Evolutionary conservation across 2,888 invertebrate genomes (phyloP).

Genomic region (Brachylomia viminalis): DNA sequence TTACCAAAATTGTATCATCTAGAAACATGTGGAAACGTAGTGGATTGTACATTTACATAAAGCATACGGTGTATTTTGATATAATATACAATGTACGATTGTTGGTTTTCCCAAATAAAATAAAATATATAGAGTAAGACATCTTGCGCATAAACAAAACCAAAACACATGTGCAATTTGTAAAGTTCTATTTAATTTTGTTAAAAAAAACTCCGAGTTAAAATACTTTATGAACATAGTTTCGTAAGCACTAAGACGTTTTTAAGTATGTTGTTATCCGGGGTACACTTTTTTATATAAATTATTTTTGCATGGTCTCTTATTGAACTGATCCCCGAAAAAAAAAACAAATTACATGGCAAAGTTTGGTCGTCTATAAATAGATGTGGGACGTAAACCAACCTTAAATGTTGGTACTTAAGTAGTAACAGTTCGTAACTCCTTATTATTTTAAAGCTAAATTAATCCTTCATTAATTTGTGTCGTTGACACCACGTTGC

Average conservation of each 20-base stretch:
- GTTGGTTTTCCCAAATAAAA: too few relatives aligned
- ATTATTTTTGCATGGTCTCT: not conserved
- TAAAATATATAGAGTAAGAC: too few relatives aligned
- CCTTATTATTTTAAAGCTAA: slow-evolving; percentile 53
- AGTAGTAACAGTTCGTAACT: slow-evolving; percentile 11
- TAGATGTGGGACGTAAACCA: slow-evolving; percentile 14
- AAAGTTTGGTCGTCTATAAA: slow-evolving; percentile 13
- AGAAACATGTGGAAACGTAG: too few relatives aligned
- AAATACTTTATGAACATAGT: slow-evolving; percentile 8
- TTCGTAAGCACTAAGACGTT: not conserved
- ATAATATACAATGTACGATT: too few relatives aligned
- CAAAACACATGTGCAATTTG: not conserved
- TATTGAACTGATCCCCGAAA: slow-evolving; percentile 1
- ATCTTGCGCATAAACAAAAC: not conserved
- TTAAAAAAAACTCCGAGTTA: slow-evolving; percentile 2
- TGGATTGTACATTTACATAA: too few relatives aligned
- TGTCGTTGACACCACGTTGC: slow-evolving; percentile 59
- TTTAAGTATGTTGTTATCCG: slow-evolving; percentile 7
- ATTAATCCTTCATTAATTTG: slow-evolving; percentile 65
- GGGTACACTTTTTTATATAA: slow-evolving; percentile 10
- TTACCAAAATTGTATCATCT: too few relatives aligned
- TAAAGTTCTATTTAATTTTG: not conserved
- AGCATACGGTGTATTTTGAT: too few relatives aligned
- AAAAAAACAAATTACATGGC: slow-evolving; percentile 1
- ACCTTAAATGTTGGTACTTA: slow-evolving; percentile 4